A percentile compares a stretch with the other conserved stretches of the same genome.
These are phyloP conservation scores for Coilia nasus DNA, from an alignment of 2,797 vertebrate species.

Conservation along the genomic window DNA sequence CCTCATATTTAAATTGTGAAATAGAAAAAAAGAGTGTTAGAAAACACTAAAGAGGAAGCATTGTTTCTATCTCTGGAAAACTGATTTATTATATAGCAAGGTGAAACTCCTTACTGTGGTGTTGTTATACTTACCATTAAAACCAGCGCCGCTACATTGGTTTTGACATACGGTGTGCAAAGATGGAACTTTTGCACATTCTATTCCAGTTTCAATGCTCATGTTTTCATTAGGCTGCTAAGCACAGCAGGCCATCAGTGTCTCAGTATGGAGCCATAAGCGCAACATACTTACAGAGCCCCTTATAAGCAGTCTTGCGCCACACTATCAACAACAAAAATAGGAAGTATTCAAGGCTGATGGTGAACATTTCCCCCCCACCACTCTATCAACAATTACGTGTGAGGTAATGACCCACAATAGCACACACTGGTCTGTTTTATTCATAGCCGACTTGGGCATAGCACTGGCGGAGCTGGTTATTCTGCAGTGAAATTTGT, in stretches of 20 bases:
- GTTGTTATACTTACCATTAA: too few species aligned
- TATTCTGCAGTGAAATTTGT: constrained; percentile 32
- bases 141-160: too few species aligned
- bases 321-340: constrained; percentile 32
- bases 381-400: constrained; percentile 45
- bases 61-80: too few species aligned
- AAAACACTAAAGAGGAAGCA: too few species aligned
- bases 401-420: constrained; percentile 50
- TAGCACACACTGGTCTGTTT: constrained; percentile 32
- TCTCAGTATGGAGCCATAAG: background rate
- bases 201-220: background rate
- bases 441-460: constrained; percentile 26
- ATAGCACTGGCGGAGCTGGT: constrained; percentile 16
- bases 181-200: too few species aligned
- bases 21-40: too few species aligned
- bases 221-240: background rate
- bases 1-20: too few species aligned
- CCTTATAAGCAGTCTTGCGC: background rate
- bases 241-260: background rate
- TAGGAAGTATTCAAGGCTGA: constrained; percentile 31
- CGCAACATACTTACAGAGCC: background rate
- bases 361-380: constrained; percentile 37
- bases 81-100: too few species aligned
- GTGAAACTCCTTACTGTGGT: too few species aligned
- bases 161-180: too few species aligned